phyloP scores from a whole-genome alignment of 2,797 vertebrate species.

The Crocidura indochinensis region DNA sequence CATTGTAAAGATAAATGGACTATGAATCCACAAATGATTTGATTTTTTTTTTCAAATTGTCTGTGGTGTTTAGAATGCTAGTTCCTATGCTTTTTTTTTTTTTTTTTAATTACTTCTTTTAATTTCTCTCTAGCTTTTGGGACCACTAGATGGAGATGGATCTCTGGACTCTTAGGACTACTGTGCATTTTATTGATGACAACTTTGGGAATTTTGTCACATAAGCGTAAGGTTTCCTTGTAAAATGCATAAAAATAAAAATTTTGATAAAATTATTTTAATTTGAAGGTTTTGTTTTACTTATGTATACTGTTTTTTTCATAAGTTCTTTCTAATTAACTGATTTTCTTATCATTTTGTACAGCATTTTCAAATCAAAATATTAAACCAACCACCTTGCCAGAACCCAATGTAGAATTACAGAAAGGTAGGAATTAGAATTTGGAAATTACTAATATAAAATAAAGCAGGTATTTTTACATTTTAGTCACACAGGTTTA shows the following conservation, averaged over 20 bases:
- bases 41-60: not conserved
- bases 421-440: slow-evolving; percentile 52
- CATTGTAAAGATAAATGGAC: not conserved
- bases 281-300: not conserved
- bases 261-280: not conserved
- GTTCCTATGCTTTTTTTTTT: not conserved
- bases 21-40: not conserved
- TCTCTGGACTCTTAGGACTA: slow-evolving; percentile 68
- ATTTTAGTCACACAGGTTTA: not conserved
- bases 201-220: slow-evolving; percentile 60
- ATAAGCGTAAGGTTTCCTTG: slow-evolving; percentile 70
- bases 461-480: not conserved
- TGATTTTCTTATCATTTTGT: slow-evolving; percentile 46
- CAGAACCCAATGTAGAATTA: not conserved
- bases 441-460: not conserved
- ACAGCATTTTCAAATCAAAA: not conserved
- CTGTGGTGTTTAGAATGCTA: slow-evolving; percentile 26
- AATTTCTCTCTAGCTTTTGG: slow-evolving; percentile 51
- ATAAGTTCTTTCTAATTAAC: not conserved
- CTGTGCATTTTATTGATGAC: slow-evolving; percentile 45
- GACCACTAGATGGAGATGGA: slow-evolving; percentile 56
- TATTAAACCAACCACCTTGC: not conserved
- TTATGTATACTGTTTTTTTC: not conserved
- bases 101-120: not conserved
- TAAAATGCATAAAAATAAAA: not conserved